Base-by-base conservation (phyloP, 2,888 invertebrate genomes). In the Netelia fuscicornis region DNA sequence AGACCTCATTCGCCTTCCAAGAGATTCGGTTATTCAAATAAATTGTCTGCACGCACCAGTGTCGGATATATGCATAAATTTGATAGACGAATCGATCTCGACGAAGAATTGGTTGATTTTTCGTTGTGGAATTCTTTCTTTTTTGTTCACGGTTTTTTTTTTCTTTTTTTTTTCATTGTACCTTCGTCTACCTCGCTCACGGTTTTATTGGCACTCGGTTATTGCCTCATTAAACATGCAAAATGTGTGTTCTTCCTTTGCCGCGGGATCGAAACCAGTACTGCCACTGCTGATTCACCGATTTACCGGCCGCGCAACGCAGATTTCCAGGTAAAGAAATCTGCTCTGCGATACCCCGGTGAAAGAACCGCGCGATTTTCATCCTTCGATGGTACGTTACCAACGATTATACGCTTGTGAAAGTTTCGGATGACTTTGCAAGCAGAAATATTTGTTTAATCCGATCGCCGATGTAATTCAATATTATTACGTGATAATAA, bases 381-480 rank as follows among this genome's bases (percentile, higher is more conserved):
- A 83, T 80, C 79, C 83, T 83, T 83, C 2, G 87, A 85, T 82
- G 87, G 87, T 87, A 87, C 71, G 62, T 87, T 87, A 87, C 84
- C 87, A 80, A 78, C 86, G 17, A 82, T 62, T 72, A 67, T 56
- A 25, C 52, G 10, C 25, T 17, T n/a, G 20, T 44, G 11, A 13
- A 37, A 37, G 37, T 37, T 37, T 11, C 48, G 3, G 0, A 48
- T 2, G 48, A 48, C 48, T 48, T 48, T 48, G 13, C 2, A 48
- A 48, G 0, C 48, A 13, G 48, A 48, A 13, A 48, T 48, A 48
- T 48, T 48, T 8, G 2, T 2, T 48, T 48, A 13, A 11, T 48
- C 48, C 37, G 37, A 48, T 48, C 13, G 13, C 48, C 37, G 37
- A 37, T 37, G 5, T 37, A 8, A 6, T 37, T 3, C 0, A 37